Percentiles rank a stretch among this genome's conserved stretches.
phyloP scores from a whole-genome alignment of 2,888 invertebrate genomes.

The Dastarcus helophoroides region DNA sequence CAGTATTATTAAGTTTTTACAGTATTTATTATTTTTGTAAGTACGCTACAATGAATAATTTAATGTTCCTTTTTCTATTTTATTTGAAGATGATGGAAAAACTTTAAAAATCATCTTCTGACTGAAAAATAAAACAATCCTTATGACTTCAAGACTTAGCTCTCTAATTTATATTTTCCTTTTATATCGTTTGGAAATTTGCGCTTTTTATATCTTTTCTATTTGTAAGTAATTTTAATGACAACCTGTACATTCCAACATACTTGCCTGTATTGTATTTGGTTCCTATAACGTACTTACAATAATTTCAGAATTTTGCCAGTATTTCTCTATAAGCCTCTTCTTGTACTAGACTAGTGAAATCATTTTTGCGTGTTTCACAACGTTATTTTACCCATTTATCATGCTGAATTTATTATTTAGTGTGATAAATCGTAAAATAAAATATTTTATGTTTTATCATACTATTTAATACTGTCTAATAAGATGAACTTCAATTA shows the following conservation, averaged over 20 bases:
- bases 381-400: conserved; percentile 14
- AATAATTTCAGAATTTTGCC: conserved; percentile 21
- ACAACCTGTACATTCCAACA: conserved; percentile 10
- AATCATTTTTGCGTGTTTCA: conserved; percentile 24
- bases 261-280: conserved; percentile 16
- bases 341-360: conserved; percentile 19
- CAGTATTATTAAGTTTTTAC: conserved; percentile 16
- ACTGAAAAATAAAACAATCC: neutral
- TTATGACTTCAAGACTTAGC: too few relatives aligned
- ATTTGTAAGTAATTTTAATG: conserved; percentile 6
- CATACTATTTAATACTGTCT: conserved; percentile 8
- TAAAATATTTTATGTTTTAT: conserved; percentile 7
- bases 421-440: conserved; percentile 9
- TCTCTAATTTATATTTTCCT: too few relatives aligned
- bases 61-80: neutral
- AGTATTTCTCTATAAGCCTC: conserved; percentile 28
- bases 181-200: too few relatives aligned
- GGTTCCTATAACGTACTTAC: conserved; percentile 28
- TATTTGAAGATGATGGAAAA: neutral
- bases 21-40: conserved; percentile 10
- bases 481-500: conserved; percentile 24
- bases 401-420: conserved; percentile 8
- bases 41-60: neutral
- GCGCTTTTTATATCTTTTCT: conserved; percentile 1
- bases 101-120: conserved; percentile 2